Percentiles rank a stretch among this genome's conserved stretches.
Evolutionary conservation across 2,113 vertebrate species (phyloP).

Genomic region (Erpornis zantholeuca): DNA sequence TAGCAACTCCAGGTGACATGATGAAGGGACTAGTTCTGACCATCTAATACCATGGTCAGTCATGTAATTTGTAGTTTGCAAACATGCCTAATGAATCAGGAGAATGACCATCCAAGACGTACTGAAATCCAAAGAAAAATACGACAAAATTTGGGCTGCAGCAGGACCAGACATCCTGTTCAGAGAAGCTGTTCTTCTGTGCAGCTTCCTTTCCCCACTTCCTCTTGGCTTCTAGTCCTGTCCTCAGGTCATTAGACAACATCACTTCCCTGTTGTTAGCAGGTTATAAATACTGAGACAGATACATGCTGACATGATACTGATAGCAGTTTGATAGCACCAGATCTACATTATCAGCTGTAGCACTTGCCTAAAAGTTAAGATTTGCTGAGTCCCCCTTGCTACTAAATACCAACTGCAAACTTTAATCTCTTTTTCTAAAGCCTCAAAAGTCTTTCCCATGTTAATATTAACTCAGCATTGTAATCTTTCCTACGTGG

Average conservation of each 20-base stretch:
- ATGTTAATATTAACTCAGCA: neutral
- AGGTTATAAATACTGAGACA: constrained; percentile 48
- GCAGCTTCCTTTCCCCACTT: constrained; percentile 58
- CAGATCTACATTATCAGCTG: neutral
- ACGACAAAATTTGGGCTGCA: constrained; percentile 17
- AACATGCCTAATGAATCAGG: neutral
- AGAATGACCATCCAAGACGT: constrained; percentile 22
- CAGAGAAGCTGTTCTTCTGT: constrained; percentile 52
- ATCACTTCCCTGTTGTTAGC: constrained; percentile 32
- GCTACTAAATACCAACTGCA: neutral
- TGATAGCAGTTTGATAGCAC: neutral
- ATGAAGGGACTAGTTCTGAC: neutral
- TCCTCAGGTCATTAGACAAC: constrained; percentile 49
- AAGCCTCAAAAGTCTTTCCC: neutral
- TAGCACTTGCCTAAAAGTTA: neutral
- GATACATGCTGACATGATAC: neutral
- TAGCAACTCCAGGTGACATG: neutral
- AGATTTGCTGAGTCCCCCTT: neutral
- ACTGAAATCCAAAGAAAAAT: constrained; percentile 43
- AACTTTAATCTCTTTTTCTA: neutral
- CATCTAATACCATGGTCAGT: neutral
- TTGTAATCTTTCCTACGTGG: neutral
- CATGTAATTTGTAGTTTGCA: neutral
- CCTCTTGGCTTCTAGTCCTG: constrained; percentile 51
- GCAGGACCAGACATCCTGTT: constrained; percentile 59